A percentile compares a stretch with the other conserved stretches of the same genome.
phyloP scores from a whole-genome alignment of 1,140 invertebrate genomes.

The Aplysia californica region DNA sequence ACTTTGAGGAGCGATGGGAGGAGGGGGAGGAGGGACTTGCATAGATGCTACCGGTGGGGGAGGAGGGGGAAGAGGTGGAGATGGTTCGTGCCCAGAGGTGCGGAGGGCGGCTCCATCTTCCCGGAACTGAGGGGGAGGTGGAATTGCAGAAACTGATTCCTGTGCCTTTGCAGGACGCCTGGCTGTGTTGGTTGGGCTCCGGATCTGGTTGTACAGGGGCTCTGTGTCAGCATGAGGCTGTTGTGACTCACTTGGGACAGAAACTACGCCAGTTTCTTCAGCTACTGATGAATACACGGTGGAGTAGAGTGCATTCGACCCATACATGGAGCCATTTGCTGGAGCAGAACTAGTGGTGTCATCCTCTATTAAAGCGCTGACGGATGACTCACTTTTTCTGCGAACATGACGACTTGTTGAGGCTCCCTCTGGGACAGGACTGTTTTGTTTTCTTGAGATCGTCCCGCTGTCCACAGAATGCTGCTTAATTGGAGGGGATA shows the following conservation, averaged over 20 bases:
- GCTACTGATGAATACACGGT: neutral
- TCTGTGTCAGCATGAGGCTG: neutral
- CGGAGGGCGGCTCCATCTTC: slow-evolving; percentile 16
- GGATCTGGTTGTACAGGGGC: slow-evolving; percentile 18
- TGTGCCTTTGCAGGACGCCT: neutral
- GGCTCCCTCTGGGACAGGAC: neutral
- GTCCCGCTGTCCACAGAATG: slow-evolving; percentile 16
- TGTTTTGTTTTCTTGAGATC: neutral
- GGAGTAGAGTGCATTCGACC: too few relatives aligned
- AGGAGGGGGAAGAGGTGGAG: neutral
- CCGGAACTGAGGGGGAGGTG: slow-evolving; percentile 34
- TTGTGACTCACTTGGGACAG: neutral
- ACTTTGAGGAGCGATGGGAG: slow-evolving; percentile 4
- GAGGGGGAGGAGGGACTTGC: slow-evolving; percentile 30
- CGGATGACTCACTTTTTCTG: slow-evolving; percentile 23
- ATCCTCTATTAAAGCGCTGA: neutral
- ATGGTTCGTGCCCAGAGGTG: slow-evolving; percentile 15
- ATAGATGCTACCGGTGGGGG: slow-evolving; percentile 19
- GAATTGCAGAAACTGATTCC: slow-evolving; percentile 7
- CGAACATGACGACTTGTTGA: slow-evolving; percentile 4
- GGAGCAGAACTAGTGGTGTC: too few relatives aligned
- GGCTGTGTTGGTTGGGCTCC: slow-evolving; percentile 5
- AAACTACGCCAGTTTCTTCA: neutral
- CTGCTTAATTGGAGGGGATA: slow-evolving; percentile 27
- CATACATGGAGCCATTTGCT: too few relatives aligned